Base-by-base conservation (phyloP, 2,888 invertebrate species). In the Protonemura montana region DNA sequence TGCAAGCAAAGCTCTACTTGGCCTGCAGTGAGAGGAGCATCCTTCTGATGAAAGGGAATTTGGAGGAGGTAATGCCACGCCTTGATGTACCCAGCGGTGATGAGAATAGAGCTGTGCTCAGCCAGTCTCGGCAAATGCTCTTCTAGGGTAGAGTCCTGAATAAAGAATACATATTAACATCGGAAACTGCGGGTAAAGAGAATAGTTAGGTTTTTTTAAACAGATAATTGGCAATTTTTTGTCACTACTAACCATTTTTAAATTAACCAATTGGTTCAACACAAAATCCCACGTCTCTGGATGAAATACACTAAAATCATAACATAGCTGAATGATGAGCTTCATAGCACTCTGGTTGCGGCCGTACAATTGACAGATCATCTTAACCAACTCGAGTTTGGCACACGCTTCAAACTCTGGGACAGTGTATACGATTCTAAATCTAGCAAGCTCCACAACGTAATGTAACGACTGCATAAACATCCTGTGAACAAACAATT, bases 391-490 rank as follows among this genome's bases (percentile, higher is more conserved):
- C 0, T 84, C 84, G 16, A 84, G 28, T 27, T 84, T 84, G 76
- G 27, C 26, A 26, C 84, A 84, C 5, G 76, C 25, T 27, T 84
- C 59, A 59, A 84, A 84, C 21, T 29, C 84, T 21, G 26, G 21
- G 0, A 26, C 27, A 1, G 84, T 59, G 29, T 76, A 84, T 7
- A 59, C 27, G 5, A 84, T 27, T 84, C 84, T 59, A 10, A 84
- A 27, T 0, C 28, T 28, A 16, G 42, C 10, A n/a, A 84, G 76
- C 27, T n/a, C 59, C 28, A 84, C 84, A 84, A 84, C 29, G 28
- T 84, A 59, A 21, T 76, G 84, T 28, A 84, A 29, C 26, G 28
- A 59, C n/a, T 84, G 84, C 84, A 84, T 84, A 27, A 26, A 26
- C 76, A 13, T 28, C 76, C 84, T 84, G 76, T 28, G 27, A 76